Evolutionary conservation across 2,888 invertebrate genomes (phyloP), one percentile per base, ranked within the genome.

Genomic region (Nomada fucata): DNA sequence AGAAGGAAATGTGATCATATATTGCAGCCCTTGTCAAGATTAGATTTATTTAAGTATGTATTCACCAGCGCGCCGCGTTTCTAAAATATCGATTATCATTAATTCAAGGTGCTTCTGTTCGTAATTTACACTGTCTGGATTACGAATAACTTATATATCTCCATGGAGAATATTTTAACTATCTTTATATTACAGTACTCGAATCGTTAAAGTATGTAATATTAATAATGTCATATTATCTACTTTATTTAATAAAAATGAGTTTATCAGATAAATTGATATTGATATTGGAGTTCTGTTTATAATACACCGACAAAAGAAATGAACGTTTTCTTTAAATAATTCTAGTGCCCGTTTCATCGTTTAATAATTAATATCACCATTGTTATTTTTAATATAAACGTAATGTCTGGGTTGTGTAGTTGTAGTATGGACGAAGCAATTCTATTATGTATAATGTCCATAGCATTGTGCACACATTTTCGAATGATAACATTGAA

Each of bases 41-140:
- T 64, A 80, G 67, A 82, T 81, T 79, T 72, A 60, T 69, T 76
- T 71, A 42, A 68, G 55, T 10, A 36, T 36, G 11, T 50, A 59
- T 64, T 29, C 50, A 42, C 10, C 15, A 29, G 1, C 23, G 36
- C n/a, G 4, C 1, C 13, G 42, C 13, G 20, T 18, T 42, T 52
- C 20, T 57, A 20, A 74, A 65, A 74, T 69, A 55, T 26, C 20
- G 42, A 64, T 78, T 65, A 61, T 50, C 64, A 26, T 20, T 60
- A 70, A 69, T 52, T 20, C 44, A 47, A 52, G 23, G 11, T 5
- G n/a, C 44, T 53, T 47, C 13, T 53, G 44, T 57, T 61, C 26
- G 5, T 69, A 50, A 20, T 18, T n/a, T 23, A 18, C 47, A 55
- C 1, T 20, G 55, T 20, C 9, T 18, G 18, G 2, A 23, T 13